Evolutionary conservation across 2,888 invertebrate species (phyloP).

Genomic region (Drosophila percnosoma): DNA sequence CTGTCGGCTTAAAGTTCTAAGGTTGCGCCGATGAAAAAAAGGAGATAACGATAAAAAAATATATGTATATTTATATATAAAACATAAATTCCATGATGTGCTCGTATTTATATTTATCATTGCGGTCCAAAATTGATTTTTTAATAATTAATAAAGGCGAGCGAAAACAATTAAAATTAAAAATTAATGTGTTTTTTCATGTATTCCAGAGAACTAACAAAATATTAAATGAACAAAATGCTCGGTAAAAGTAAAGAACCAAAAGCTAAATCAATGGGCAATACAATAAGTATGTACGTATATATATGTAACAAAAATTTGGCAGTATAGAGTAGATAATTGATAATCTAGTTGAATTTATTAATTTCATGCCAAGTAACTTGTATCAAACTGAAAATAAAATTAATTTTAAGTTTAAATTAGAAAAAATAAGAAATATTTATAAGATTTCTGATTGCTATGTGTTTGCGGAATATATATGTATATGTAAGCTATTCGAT

Average conservation of each 20-base stretch:
- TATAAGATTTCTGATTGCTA: no score
- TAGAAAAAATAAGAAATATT: no score
- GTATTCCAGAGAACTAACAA: not conserved
- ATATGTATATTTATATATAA: not conserved
- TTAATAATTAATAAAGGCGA: conserved; percentile 46
- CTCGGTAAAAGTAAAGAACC: not conserved
- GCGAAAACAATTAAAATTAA: conserved; percentile 38
- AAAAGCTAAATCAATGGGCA: not conserved
- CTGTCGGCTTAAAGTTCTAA: conserved; percentile 75
- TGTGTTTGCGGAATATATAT: not conserved
- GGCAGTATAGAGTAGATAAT: not conserved
- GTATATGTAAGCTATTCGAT: not conserved
- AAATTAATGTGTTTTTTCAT: conserved; percentile 19
- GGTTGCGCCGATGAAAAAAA: conserved; percentile 54
- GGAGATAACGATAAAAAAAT: conserved; percentile 46
- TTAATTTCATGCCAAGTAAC: not conserved
- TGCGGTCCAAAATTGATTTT: conserved; percentile 43
- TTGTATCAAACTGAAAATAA: no score
- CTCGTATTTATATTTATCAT: not conserved
- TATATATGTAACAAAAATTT: not conserved
- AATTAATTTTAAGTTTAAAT: no score
- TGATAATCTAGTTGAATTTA: not conserved
- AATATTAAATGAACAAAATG: not conserved
- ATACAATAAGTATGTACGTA: not conserved
- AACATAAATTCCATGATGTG: conserved; percentile 18